Evolutionary conservation across 2,888 invertebrate genomes (phyloP), one percentile per base, ranked within the genome.

Genomic region (Caenorhabditis imperialis): DNA sequence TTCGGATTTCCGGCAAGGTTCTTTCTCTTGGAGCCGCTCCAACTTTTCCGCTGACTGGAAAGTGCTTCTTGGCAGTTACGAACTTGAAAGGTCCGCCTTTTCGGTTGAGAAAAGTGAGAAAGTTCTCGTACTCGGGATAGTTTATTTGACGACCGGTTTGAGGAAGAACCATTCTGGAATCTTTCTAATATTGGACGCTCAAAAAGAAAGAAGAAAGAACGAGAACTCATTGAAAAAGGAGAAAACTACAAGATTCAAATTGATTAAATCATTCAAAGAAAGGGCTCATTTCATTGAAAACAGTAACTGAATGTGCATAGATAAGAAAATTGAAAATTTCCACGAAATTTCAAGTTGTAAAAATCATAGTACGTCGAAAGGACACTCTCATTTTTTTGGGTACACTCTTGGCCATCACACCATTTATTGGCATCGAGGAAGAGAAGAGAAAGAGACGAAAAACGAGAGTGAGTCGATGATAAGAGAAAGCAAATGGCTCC

Each of bases 71-170:
- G 12, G 71, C 54, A 3, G 75, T 57, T 12, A 78, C 75, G 33
- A 71, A 78, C 30, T 61, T 57, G 44, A 78, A 74, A 0, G 75
- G 71, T 2, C 78, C 78, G 25, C 78, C 78, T 18, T 55, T 50
- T 8, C 62, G 27, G 23, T 51, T 37, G n/a, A 79, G 33, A n/a
- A 38, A 18, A 6, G 58, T 54, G 44, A 79, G 27, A 40, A 77
- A 79, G 37, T 79, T 57, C n/a, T 72, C 70, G 47, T 77, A 79
- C 53, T 75, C 75, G 5, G 79, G 79, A 53, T 33, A 77, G 44
- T 37, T 45, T 53, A 79, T 63, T 51, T 73, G 75, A 38, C 71
- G 77, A 27, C 79, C 79, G 20, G 67, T 67, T 38, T 48, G 35
- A 35, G 45, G 23, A 1, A 23, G 23, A 20, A 37, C 48, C 54